Evolutionary conservation across 2,888 invertebrate genomes (phyloP).

Genomic region (Lacanobia wlatinum): DNA sequence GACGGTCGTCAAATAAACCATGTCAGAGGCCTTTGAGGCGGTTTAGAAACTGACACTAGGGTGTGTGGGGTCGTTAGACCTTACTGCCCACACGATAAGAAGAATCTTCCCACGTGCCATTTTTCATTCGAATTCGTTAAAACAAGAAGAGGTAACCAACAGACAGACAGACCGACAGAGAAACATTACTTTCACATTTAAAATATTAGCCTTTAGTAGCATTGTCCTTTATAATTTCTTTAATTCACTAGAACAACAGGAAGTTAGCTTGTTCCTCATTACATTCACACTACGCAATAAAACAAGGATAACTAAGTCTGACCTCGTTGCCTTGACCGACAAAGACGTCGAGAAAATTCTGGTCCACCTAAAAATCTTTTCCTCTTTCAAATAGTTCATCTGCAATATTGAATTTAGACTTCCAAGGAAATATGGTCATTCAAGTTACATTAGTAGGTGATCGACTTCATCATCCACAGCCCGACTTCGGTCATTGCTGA

Average conservation of each 20-base stretch:
- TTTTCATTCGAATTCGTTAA: no score
- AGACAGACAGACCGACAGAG: no score
- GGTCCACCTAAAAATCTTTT: background rate
- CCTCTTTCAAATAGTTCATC: constrained; percentile 2
- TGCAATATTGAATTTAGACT: background rate
- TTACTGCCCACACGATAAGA: no score
- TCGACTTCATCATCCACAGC: background rate
- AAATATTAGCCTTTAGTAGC: no score
- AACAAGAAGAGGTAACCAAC: no score
- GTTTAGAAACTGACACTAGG: no score
- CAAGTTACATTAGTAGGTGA: background rate
- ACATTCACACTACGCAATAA: constrained; percentile 2
- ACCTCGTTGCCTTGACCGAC: constrained; percentile 35
- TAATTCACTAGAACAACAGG: constrained; percentile 13
- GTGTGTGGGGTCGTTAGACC: no score
- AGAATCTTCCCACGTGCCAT: no score
- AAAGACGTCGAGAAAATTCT: constrained; percentile 25
- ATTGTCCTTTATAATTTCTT: background rate
- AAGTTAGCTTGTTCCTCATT: constrained; percentile 11
- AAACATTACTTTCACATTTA: no score
- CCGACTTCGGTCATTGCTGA: no score
- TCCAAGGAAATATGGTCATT: background rate
- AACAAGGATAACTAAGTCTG: constrained; percentile 22
- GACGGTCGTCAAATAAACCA: no score
- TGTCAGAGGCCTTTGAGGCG: no score